A percentile compares a stretch with the other conserved stretches of the same genome.
Evolutionary conservation across 2,797 vertebrate species (phyloP).

Genomic region (Artibeus jamaicensis): DNA sequence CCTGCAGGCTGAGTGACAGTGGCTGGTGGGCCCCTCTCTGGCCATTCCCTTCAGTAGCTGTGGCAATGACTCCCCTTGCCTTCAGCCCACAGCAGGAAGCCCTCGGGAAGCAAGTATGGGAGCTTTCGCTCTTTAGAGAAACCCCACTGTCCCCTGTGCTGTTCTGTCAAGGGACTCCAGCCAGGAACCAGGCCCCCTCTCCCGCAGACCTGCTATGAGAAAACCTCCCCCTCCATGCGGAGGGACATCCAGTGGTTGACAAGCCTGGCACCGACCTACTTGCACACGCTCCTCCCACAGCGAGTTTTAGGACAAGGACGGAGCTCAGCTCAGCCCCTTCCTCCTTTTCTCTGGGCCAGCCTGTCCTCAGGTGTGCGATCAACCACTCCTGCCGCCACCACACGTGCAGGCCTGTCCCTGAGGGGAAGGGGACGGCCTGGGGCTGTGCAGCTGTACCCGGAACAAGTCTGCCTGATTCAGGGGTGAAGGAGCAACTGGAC

Average conservation of each 20-base stretch:
- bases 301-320: background rate
- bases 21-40: background rate
- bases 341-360: background rate
- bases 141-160: background rate
- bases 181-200: background rate
- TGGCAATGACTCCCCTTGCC: background rate
- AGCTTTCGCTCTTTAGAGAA: background rate
- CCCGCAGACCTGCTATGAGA: background rate
- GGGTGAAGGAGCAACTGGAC: background rate
- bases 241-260: fast-evolving
- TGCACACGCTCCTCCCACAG: background rate
- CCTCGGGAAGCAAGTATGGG: background rate
- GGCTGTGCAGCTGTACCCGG: background rate
- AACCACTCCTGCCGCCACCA: background rate
- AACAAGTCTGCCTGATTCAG: background rate
- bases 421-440: background rate
- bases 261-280: background rate
- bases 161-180: background rate
- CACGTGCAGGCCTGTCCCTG: background rate
- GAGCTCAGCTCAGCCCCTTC: background rate
- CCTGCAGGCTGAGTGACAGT: background rate
- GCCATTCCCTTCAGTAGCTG: background rate
- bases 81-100: background rate
- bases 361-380: background rate
- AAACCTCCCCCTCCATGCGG: no score